Evolutionary conservation across 2,888 invertebrate genomes (phyloP).

Genomic region (Embidobia sp.): DNA sequence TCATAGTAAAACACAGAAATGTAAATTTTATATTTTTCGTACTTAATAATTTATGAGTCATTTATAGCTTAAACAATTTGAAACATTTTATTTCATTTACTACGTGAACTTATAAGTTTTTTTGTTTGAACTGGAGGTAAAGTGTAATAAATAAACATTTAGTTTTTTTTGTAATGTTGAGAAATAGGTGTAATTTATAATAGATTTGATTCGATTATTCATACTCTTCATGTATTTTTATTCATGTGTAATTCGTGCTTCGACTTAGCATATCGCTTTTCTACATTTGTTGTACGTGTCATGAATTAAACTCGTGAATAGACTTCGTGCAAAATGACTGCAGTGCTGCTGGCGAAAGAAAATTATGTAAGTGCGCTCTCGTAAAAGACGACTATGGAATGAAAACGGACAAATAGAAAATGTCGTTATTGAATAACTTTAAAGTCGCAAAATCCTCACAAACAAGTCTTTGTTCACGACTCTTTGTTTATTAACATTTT

Average conservation of each 20-base stretch:
- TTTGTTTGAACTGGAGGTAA: too few species aligned
- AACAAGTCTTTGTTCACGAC: too few species aligned
- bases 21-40: too few species aligned
- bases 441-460: background rate
- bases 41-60: too few species aligned
- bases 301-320: slow-evolving; percentile 16
- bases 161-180: too few species aligned
- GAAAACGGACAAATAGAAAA: slow-evolving; percentile 1
- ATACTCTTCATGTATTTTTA: slow-evolving; percentile 10
- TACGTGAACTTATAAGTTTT: too few species aligned
- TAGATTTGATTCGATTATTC: slow-evolving; percentile 8
- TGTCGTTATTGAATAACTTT: background rate
- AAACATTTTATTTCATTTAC: too few species aligned
- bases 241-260: slow-evolving; percentile 22
- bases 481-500: too few species aligned
- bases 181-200: background rate
- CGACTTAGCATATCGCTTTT: slow-evolving; percentile 17
- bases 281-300: slow-evolving; percentile 31
- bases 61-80: too few species aligned
- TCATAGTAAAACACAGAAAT: too few species aligned
- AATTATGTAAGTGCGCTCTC: slow-evolving; percentile 12
- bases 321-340: slow-evolving; percentile 1
- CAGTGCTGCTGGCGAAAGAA: slow-evolving; percentile 2
- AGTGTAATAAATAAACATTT: too few species aligned
- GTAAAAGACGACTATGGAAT: background rate